Percentiles rank a stretch among this genome's conserved stretches.
phyloP scores from a whole-genome alignment of 2,797 vertebrate species.

The Enoplosus armatus region DNA sequence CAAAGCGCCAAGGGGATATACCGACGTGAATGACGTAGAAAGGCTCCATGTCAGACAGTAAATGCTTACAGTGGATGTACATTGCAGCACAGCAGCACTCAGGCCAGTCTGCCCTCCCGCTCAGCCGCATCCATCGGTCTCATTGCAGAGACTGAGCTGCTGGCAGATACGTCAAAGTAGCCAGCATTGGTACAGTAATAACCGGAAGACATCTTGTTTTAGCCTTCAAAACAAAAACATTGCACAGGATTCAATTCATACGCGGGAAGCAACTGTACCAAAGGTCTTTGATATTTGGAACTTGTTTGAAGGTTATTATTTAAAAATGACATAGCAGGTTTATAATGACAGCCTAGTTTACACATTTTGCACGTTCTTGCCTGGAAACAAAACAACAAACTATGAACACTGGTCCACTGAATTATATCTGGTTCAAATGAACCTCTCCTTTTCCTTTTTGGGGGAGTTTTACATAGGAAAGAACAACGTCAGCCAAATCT shows the following conservation, averaged over 20 bases:
- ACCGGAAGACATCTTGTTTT: not conserved
- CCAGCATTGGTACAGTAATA: accelerated
- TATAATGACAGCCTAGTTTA: not conserved
- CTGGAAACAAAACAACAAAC: not conserved
- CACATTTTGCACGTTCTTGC: not conserved
- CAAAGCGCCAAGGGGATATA: accelerated
- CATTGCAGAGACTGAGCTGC: slow-evolving; percentile 11
- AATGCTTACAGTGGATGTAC: accelerated
- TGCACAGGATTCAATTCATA: no score
- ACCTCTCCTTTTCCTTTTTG: not conserved
- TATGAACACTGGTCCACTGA: no score
- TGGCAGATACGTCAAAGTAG: not conserved
- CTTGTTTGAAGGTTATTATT: not conserved
- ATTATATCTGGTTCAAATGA: not conserved
- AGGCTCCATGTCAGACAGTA: accelerated
- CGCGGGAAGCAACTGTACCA: not conserved
- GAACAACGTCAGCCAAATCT: not conserved
- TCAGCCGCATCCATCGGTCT: not conserved
- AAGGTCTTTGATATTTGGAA: no score
- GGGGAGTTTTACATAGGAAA: not conserved
- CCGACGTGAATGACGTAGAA: accelerated
- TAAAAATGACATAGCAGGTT: not conserved
- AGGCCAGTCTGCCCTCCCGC: not conserved
- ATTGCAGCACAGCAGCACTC: not conserved
- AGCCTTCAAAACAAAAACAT: slow-evolving; percentile 34